Evolutionary conservation across 1,140 invertebrate genomes (phyloP), one percentile per base, ranked within the genome.

Genomic region (Megalopta genalis): DNA sequence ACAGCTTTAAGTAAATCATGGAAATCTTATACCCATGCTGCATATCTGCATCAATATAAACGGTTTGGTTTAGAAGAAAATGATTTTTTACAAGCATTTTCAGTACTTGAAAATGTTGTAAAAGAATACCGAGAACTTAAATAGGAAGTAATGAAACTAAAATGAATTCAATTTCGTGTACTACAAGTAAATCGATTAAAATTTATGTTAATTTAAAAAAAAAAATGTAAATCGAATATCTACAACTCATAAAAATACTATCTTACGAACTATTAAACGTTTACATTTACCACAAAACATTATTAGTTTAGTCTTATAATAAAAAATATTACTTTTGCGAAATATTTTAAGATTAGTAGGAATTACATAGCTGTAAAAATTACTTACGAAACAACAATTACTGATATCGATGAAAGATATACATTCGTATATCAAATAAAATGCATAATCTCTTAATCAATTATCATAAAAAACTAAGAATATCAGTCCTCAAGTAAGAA

Each of bases 21-120:
- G 93, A 92, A 87, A 66, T 88, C 91, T 59, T 94, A 93, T 76
- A 86, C 87, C 9, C 86, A 93, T 85, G 89, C 89, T n/a, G 94
- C 94, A 25, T 94, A 93, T 86, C 82, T 94, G 49, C 93, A 94
- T 89, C 93, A 94, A 62, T 94, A 94, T 80, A 90, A 91, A 78
- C 93, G 93, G 77, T 93, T 90, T 84, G 92, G 91, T 23, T 80
- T 94, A 18, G 90, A 92, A 70, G 92, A 94, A 10, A 88, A 93
- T 49, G 91, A 93, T 65, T 94, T 94, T 87, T 76, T 91, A 63
- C 84, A 91, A 76, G 90, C 92, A 49, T 94, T 94, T 84, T 90
- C 92, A 39, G 92, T 91, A 84, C 73, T 94, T 69, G 94, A 94
- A 86, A 92, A 90, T 77, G 86, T 93, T 46, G 83, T 93, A 52